Conservation (phyloP, 2,113 vertebrate species). For the Neolamprologus sp. region DNA sequence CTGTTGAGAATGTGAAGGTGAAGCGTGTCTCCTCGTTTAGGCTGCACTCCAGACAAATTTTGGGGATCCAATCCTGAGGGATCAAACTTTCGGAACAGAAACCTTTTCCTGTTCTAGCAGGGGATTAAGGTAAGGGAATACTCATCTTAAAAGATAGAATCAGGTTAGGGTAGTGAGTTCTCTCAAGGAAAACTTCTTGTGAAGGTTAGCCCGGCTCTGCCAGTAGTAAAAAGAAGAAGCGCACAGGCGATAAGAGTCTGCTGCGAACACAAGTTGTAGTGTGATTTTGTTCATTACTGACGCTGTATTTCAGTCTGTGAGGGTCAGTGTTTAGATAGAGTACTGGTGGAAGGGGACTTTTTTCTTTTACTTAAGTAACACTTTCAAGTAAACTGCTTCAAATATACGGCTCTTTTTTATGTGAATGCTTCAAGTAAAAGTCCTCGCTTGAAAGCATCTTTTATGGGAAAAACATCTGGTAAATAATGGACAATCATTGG, state of each 20-base stretch:
- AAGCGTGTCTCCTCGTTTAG: background rate
- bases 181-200: conserved; percentile 30
- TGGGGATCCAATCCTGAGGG: conserved; percentile 25
- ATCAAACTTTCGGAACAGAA: conserved; percentile 45
- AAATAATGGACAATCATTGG: background rate
- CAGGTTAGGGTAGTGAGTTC: conserved; percentile 46
- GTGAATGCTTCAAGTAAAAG: background rate
- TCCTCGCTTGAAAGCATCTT: background rate
- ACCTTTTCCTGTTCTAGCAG: conserved; percentile 48
- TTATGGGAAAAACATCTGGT: background rate
- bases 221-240: background rate
- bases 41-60: conserved; percentile 14
- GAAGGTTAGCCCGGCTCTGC: conserved; percentile 8
- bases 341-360: background rate
- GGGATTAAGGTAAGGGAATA: conserved; percentile 48
- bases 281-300: background rate
- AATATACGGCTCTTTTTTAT: background rate
- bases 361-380: background rate
- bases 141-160: conserved; percentile 64
- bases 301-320: background rate
- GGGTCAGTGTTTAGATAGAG: background rate
- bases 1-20: background rate
- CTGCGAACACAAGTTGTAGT: background rate
- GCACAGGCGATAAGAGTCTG: background rate
- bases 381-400: background rate